Percentiles rank a stretch among this genome's conserved stretches.
Conservation (phyloP, 2,113 vertebrate genomes). For the Lanius collurio region DNA sequence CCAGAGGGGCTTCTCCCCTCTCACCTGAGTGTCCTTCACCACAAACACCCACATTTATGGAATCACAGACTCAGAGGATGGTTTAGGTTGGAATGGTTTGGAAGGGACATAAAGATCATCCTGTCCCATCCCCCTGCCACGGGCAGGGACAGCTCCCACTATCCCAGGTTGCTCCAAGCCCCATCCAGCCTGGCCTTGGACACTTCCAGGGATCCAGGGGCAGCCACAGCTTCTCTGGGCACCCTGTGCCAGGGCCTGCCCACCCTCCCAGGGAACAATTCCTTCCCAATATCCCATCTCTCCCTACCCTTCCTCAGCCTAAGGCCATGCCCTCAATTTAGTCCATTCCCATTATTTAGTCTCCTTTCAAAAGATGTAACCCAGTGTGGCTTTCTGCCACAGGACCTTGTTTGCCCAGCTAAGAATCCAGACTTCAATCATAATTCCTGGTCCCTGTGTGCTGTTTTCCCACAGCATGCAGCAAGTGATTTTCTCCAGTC, state of each 20-base stretch:
- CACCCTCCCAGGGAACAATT: neutral
- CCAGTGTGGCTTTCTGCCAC: neutral
- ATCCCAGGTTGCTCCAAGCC: fast-evolving
- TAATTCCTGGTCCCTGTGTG: neutral
- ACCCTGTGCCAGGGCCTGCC: neutral
- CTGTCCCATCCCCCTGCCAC: fast-evolving
- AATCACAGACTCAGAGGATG: neutral
- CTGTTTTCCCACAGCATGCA: neutral
- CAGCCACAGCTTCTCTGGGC: neutral
- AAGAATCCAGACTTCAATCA: neutral
- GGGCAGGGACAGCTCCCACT: neutral
- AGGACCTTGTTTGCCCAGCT: neutral
- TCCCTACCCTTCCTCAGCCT: neutral
- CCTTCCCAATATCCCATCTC: too few species aligned
- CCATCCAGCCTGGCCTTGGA: fast-evolving
- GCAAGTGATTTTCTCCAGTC: neutral
- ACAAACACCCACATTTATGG: neutral
- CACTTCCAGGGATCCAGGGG: neutral
- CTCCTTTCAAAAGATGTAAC: neutral
- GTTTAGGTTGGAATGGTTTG: neutral
- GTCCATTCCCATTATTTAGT: neutral
- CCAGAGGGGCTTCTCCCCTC: neutral
- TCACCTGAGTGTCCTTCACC: neutral
- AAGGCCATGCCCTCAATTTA: neutral
- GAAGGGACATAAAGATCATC: neutral